Base-by-base conservation (phyloP, 2,797 vertebrate species). In the Cossypha caffra region DNA sequence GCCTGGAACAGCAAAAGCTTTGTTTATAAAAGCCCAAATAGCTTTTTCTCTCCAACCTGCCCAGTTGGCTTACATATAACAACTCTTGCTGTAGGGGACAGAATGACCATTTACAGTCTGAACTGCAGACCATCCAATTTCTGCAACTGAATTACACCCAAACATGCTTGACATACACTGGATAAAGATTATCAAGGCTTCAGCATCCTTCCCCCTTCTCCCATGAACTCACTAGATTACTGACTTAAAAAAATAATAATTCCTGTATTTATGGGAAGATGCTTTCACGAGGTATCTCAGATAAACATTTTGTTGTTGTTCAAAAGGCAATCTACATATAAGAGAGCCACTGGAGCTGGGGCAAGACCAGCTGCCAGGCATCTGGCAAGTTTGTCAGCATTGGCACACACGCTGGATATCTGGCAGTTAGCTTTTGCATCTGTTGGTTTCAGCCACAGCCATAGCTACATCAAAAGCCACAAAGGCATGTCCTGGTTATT, bases 401-500 rank as follows among this genome's bases (percentile, higher is more conserved):
- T 97, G 96, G 97, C 96, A 96, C 94, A 91, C 58, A 10, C 2
- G 2, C 74, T 86, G 79, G 88, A 75, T 96, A 95, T 94, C 96
- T 97, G 97, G 93, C 97, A 96, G 80, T 86, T 74, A 31, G 94
- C 94, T 86, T 95, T 72, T 88, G 96, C 96, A 97, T 97, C 96
- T 97, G 95, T 88, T 96, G 72, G 92, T 71, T 96, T 96, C 94
- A 97, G 90, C 74, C 90, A 96, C 88, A 97, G 90, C 95, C 94
- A 96, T 76, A 86, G 93, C 87, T 96, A 96, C 96, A 93, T 95
- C 91, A 95, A 95, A 96, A 96, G 94, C 86, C 96, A 95, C 93
- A 97, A 95, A 97, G 79, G 89, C 93, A 95, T 35, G 69, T 91
- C 95, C 92, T 95, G 94, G 96, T 92, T 97, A 95, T 96, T 96